Base-by-base conservation (phyloP, 2,888 invertebrate species). In the Athripsodes cinereus region DNA sequence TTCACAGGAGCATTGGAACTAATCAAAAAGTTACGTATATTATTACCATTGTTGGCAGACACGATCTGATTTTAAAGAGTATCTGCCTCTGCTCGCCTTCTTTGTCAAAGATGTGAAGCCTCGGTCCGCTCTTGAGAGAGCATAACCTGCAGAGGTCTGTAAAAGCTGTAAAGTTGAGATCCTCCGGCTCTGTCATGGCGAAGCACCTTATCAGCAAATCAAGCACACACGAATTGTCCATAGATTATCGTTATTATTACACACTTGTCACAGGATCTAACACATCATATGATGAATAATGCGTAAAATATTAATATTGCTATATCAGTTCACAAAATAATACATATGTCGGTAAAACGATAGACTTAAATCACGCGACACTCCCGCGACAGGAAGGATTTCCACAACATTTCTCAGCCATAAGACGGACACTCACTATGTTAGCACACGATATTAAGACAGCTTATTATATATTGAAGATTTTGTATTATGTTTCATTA, bases 1-100 rank as follows among this genome's bases (percentile, higher is more conserved):
- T n/a, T n/a, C n/a, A n/a, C n/a, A n/a, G n/a, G n/a, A n/a, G n/a
- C n/a, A n/a, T n/a, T n/a, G n/a, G n/a, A n/a, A n/a, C n/a, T n/a
- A n/a, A n/a, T n/a, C n/a, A n/a, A n/a, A n/a, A n/a, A n/a, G 10
- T 26, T 26, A 26, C 3, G 26, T 26, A 6, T 26, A 26, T 26
- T 26, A 78, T 84, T 72, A 86, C 86, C 80, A 82, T 82, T 70
- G 83, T 80, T 60, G 85, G 84, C 70, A 86, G 76, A 68, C 86
- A 81, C 66, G 85, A 83, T 68, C 85, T 80, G 69, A 87, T 79
- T 71, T 87, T 87, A 70, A 84, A 85, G 59, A 85, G 75, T 65
- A 86, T 75, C 73, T 86, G 86, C 66, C 86, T 76, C 70, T 86
- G 85, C 70, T 86, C 86, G 54, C 86, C 83, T 70, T 86, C 85